Conservation (phyloP, 2,888 invertebrate species). For the Sylvicola cinctus region DNA sequence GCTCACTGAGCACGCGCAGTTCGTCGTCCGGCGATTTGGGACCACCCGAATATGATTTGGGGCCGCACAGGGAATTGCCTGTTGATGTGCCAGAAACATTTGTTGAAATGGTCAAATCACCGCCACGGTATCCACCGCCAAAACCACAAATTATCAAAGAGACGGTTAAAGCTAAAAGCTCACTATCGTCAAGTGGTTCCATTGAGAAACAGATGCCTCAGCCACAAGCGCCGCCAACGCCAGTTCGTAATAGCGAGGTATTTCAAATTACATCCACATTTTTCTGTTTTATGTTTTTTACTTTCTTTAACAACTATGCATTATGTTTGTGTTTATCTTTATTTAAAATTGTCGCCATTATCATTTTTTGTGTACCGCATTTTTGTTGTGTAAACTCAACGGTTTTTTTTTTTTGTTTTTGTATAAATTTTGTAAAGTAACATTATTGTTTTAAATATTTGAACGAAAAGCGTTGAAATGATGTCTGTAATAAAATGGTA, state of each 20-base stretch:
- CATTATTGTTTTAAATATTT: no score
- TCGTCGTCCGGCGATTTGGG: conserved; percentile 14
- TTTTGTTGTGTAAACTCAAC: no score
- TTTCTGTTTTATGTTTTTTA: conserved; percentile 2
- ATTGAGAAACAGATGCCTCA: conserved; percentile 13
- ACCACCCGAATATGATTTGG: conserved; percentile 21
- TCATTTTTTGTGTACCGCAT: no score
- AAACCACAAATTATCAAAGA: conserved; percentile 13
- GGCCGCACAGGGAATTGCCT: conserved; percentile 40
- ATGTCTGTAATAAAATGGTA: no score
- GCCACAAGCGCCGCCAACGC: conserved; percentile 12
- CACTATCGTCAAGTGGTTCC: conserved; percentile 11
- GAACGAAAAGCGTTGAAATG: no score
- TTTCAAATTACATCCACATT: conserved; percentile 6
- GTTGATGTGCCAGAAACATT: conserved; percentile 82
- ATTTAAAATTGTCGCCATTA: not conserved
- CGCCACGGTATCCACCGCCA: conserved; percentile 43
- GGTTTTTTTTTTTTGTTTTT: no score
- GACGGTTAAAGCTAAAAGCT: conserved; percentile 14
- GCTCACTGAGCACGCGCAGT: conserved; percentile 16
- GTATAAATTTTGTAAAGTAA: no score
- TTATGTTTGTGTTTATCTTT: conserved; percentile 2
- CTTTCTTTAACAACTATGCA: conserved; percentile 2
- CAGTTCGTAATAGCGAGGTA: conserved; percentile 17
- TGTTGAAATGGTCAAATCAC: conserved; percentile 59